Evolutionary conservation across 1,140 invertebrate genomes (phyloP).

Genomic region (Drosophila tropicalis): DNA sequence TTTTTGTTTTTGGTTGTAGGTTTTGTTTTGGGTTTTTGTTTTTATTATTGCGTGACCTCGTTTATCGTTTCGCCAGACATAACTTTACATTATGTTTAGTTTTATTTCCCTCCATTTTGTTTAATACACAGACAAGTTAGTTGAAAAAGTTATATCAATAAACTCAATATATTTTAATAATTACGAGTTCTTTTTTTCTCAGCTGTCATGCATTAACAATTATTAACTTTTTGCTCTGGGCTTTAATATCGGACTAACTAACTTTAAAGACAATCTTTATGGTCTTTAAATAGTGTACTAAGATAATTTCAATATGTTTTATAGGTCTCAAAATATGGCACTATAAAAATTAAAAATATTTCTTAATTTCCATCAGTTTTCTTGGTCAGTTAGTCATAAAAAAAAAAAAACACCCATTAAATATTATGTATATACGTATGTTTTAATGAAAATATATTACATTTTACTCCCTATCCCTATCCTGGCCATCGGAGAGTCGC

Average conservation of each 20-base stretch:
- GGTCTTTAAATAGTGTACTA: background rate
- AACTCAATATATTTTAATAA: background rate
- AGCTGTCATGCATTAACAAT: too few species aligned
- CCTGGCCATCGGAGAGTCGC: constrained; percentile 21
- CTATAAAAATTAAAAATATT: background rate
- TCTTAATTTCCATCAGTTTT: constrained; percentile 12
- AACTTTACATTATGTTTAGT: constrained; percentile 53
- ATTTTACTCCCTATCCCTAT: background rate
- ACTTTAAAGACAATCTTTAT: background rate
- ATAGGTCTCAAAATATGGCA: background rate
- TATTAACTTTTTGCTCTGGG: too few species aligned
- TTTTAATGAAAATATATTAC: constrained; percentile 80
- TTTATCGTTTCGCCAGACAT: constrained; percentile 46
- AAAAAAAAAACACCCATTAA: constrained; percentile 47
- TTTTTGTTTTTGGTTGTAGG: background rate
- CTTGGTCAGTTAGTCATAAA: constrained; percentile 7
- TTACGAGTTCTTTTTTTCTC: background rate
- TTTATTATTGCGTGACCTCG: constrained; percentile 58
- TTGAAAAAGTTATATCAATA: constrained; percentile 1
- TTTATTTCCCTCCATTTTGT: background rate
- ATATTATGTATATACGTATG: constrained; percentile 53
- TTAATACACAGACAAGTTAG: constrained; percentile 2
- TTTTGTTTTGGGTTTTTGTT: constrained; percentile 24
- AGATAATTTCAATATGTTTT: background rate
- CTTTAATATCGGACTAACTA: too few species aligned